phyloP scores from a whole-genome alignment of 1,140 invertebrate species.

The Leptonema lineaticorne region DNA sequence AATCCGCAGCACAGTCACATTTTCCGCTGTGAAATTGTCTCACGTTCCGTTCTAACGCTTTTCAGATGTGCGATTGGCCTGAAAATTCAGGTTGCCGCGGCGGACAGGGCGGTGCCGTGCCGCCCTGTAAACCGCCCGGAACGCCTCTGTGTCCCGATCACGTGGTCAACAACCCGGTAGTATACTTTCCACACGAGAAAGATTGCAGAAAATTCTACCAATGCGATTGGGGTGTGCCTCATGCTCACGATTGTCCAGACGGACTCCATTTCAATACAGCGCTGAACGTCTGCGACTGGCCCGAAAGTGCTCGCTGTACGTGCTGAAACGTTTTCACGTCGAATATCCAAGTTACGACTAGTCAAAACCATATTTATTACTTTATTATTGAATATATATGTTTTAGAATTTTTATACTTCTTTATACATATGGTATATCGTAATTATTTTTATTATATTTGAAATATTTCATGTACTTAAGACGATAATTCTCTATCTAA shows the following conservation, averaged over 20 bases:
- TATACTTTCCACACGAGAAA: slow-evolving; percentile 52
- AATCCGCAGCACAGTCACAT: no score
- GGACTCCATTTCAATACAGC: slow-evolving; percentile 58
- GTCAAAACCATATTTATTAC: no score
- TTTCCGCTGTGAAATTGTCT: no score
- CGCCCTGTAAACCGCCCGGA: slow-evolving; percentile 38
- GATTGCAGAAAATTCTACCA: slow-evolving; percentile 62
- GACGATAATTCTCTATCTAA: no score
- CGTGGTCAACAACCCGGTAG: slow-evolving; percentile 40
- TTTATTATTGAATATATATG: no score
- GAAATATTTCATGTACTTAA: no score
- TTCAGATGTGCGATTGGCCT: slow-evolving; percentile 46
- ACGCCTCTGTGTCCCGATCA: slow-evolving; percentile 17
- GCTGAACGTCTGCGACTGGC: slow-evolving; percentile 59
- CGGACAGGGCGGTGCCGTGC: not conserved
- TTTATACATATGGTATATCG: no score
- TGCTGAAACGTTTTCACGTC: no score
- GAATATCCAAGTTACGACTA: no score
- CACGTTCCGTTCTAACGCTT: no score
- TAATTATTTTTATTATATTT: no score
- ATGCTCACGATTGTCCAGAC: slow-evolving; percentile 54
- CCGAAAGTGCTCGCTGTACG: slow-evolving; percentile 50
- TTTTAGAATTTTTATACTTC: no score
- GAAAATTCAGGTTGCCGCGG: slow-evolving; percentile 37
- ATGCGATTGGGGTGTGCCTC: slow-evolving; percentile 54